phyloP scores from a whole-genome alignment of 2,797 vertebrate genomes.

The Kryptopterus vitreolus region DNA sequence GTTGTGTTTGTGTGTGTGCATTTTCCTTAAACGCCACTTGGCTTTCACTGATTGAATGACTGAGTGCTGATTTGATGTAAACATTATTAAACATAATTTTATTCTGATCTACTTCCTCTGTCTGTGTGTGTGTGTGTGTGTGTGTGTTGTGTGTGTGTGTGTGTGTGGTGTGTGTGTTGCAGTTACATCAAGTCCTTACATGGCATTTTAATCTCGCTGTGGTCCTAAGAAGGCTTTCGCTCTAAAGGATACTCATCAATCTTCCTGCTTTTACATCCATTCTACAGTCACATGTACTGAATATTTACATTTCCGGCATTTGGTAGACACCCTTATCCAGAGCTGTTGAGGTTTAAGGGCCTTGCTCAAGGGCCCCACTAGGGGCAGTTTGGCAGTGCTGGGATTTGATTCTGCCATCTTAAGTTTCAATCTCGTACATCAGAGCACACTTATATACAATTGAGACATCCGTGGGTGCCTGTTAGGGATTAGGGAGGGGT shows the following conservation, averaged over 20 bases:
- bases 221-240: slow-evolving; percentile 60
- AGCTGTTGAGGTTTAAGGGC: too few relatives aligned
- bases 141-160: not conserved
- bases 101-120: not conserved
- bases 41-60: not conserved
- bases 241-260: slow-evolving; percentile 2
- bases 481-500: too few relatives aligned
- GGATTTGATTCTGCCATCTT: too few relatives aligned
- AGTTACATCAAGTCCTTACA: slow-evolving; percentile 68
- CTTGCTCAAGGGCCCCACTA: too few relatives aligned
- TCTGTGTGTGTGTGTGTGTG: slow-evolving; percentile 10
- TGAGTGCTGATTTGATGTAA: not conserved
- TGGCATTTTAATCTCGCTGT: slow-evolving; percentile 71
- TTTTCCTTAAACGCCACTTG: too few relatives aligned
- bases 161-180: not conserved
- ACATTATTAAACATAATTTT: not conserved
- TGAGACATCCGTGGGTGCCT: too few relatives aligned
- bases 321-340: too few relatives aligned
- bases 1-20: too few relatives aligned
- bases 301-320: too few relatives aligned
- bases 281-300: not conserved
- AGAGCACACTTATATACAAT: too few relatives aligned
- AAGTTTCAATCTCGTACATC: too few relatives aligned
- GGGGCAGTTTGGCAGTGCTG: too few relatives aligned
- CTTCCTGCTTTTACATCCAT: slow-evolving; percentile 20